Evolutionary conservation across 2,113 vertebrate species (phyloP).

Genomic region (Macroglossus sobrinus): DNA sequence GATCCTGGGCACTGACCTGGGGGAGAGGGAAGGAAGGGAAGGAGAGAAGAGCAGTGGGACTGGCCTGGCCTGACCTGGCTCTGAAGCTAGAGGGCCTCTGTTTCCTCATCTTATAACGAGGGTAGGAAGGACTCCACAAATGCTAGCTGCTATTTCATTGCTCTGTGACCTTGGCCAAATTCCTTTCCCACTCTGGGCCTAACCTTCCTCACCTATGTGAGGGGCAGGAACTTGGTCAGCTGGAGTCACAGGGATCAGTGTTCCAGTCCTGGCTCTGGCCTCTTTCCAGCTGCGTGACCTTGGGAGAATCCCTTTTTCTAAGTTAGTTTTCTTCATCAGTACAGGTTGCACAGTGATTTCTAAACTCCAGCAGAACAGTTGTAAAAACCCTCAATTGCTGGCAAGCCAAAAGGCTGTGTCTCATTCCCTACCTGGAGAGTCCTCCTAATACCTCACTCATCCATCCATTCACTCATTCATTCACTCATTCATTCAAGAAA

Average conservation of each 20-base stretch:
- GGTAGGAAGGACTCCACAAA: not conserved
- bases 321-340: not conserved
- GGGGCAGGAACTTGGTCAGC: not conserved
- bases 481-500: not conserved
- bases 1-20: not conserved
- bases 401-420: not conserved
- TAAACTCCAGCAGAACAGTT: not conserved
- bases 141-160: not conserved
- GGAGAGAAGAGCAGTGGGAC: not conserved
- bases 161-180: not conserved
- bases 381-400: not conserved
- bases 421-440: not conserved
- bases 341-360: not conserved
- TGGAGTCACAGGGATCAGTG: not conserved
- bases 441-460: not conserved
- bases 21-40: accelerated
- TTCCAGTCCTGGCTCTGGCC: not conserved
- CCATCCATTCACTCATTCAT: not conserved
- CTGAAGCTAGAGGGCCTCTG: not conserved
- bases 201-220: not conserved
- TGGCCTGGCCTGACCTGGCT: not conserved
- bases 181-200: not conserved
- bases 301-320: not conserved
- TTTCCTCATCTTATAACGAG: not conserved
- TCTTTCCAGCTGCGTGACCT: not conserved